A percentile compares a stretch with the other conserved stretches of the same genome.
These are phyloP conservation scores for Drosophila helvetica DNA, from an alignment of 2,888 invertebrate species.

Conservation along the genomic window DNA sequence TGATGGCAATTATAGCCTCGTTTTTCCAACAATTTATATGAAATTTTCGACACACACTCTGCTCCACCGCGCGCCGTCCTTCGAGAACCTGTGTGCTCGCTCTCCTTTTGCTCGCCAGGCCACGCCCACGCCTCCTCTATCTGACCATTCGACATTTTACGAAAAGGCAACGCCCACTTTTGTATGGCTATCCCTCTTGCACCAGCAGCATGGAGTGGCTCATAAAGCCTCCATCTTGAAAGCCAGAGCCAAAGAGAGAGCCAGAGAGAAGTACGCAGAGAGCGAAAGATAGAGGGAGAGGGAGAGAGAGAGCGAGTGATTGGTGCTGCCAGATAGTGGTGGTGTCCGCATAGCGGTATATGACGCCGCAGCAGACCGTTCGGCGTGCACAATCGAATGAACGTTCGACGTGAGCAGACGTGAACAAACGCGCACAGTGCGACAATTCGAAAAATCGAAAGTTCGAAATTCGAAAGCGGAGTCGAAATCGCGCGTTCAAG, in stretches of 20 bases:
- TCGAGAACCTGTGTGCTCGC: slow-evolving; percentile 2
- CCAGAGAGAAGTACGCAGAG: slow-evolving; percentile 24
- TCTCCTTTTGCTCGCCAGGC: slow-evolving; percentile 34
- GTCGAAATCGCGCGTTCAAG: background rate
- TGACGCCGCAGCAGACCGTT: slow-evolving; percentile 64
- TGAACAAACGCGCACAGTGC: slow-evolving; percentile 73
- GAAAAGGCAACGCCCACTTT: slow-evolving; percentile 58
- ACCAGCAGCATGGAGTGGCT: background rate
- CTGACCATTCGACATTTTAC: too few species aligned
- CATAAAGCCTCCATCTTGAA: slow-evolving; percentile 79
- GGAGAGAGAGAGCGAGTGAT: slow-evolving; percentile 41
- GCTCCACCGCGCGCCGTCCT: slow-evolving; percentile 34
- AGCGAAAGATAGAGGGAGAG: slow-evolving; percentile 17
- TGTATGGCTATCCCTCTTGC: slow-evolving; percentile 41
- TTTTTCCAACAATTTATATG: slow-evolving; percentile 82
- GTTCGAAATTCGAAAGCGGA: slow-evolving; percentile 11
- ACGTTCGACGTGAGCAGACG: slow-evolving; percentile 74
- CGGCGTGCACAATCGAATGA: slow-evolving; percentile 79
- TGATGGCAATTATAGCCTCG: slow-evolving; percentile 83
- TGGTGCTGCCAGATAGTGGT: slow-evolving; percentile 31
- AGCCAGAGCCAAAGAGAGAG: slow-evolving; percentile 41
- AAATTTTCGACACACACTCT: slow-evolving; percentile 68
- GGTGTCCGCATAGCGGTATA: slow-evolving; percentile 61
- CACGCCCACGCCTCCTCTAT: slow-evolving; percentile 48
- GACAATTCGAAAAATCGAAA: slow-evolving; percentile 14